phyloP scores from a whole-genome alignment of 2,888 invertebrate species.

The Mantis religiosa region DNA sequence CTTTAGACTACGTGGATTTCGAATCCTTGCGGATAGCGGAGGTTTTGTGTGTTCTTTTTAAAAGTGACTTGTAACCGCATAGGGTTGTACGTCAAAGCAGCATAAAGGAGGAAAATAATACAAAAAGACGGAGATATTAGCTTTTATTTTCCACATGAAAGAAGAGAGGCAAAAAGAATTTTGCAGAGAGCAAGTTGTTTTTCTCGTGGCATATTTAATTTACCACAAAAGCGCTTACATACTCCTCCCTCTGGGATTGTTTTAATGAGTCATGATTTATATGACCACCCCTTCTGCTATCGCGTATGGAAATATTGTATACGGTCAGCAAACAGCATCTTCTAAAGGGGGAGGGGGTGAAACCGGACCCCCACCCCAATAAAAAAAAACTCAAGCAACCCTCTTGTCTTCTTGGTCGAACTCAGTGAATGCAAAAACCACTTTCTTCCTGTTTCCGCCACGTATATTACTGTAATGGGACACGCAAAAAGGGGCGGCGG shows the following conservation, averaged over 20 bases:
- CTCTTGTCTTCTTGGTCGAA: background rate
- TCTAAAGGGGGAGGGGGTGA: background rate
- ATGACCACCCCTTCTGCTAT: background rate
- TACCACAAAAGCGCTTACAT: background rate
- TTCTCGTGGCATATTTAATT: background rate
- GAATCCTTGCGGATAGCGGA: too few relatives aligned
- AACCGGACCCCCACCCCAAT: background rate
- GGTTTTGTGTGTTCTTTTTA: background rate
- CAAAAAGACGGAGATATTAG: background rate
- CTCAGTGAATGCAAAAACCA: conserved; percentile 16
- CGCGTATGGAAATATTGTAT: background rate
- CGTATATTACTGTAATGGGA: conserved; percentile 15
- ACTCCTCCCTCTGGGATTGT: background rate
- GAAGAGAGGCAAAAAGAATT: background rate
- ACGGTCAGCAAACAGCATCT: background rate
- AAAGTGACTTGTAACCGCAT: background rate
- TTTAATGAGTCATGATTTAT: conserved; percentile 15
- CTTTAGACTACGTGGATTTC: too few relatives aligned
- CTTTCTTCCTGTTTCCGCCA: conserved; percentile 14
- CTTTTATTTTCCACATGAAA: background rate
- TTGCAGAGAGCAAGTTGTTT: background rate
- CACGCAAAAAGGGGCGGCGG: background rate
- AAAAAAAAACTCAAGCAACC: background rate
- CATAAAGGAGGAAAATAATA: background rate
- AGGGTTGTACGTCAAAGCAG: background rate